Base-by-base conservation (phyloP, 2,888 invertebrate genomes). In the Diarsia rubi region DNA sequence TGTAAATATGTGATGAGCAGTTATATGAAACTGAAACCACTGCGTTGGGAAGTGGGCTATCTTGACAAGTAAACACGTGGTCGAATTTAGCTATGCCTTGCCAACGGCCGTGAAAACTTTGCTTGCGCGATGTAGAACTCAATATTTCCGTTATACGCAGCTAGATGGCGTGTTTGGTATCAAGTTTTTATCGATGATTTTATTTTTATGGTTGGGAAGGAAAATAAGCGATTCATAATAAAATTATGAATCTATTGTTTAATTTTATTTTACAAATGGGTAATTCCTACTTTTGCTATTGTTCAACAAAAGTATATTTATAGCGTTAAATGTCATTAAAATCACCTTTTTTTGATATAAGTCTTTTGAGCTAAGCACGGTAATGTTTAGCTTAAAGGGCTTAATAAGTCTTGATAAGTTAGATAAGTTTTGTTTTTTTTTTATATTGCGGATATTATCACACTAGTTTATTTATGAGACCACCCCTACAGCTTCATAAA, bases 1-100 rank as follows among this genome's bases (percentile, higher is more conserved):
- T 47, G 73, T 81, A 14, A 60, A 21, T 83, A 82, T 87, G 90
- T 92, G 91, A 89, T 81, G 85, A 78, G 73, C 87, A 86, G 90
- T 86, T 86, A 91, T 88, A 12, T 37, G 45, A 5, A 87, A 88
- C 87, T 88, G 88, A 83, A 83, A 87, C 69, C 93, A 93, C 93
- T 91, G 93, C 93, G 93, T 94, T 94, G 94, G 90, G 86, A 81
- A 89, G 89, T 92, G 93, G 93, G 93, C 64, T 73, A 76, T 62
- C n/a, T 9, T 45, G n/a, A 49, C 44, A 1, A 31, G 42, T 64
- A 12, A 37, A 1, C 0, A 1, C 0, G 0, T 0, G 1, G 0
- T 24, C 54, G 63, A 86, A 86, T 74, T 83, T 75, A 52, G 42
- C 71, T 47, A 19, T 62, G 0, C 49, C 37, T 63, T 78, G 42